phyloP scores from a whole-genome alignment of 2,888 invertebrate genomes.

The Cephus runcator region DNA sequence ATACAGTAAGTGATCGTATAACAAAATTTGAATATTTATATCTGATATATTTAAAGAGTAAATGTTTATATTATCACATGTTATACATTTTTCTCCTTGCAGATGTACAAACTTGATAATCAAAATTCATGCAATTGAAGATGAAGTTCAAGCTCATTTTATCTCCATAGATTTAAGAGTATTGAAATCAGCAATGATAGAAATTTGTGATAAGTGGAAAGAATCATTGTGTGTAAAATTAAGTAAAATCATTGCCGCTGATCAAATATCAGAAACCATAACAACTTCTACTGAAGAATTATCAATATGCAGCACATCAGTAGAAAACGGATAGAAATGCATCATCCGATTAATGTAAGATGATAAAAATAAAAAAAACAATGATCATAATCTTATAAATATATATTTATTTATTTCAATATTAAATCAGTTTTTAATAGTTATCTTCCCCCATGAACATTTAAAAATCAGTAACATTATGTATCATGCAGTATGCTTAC shows the following conservation, averaged over 20 bases:
- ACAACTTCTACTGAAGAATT: constrained; percentile 6
- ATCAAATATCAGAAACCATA: constrained; percentile 13
- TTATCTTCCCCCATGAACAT: not conserved
- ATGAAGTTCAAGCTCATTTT: constrained; percentile 12
- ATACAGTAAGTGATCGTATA: constrained; percentile 7
- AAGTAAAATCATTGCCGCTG: constrained; percentile 22
- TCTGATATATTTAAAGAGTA: not conserved
- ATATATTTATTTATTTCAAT: too few species aligned
- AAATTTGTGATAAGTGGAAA: constrained; percentile 23
- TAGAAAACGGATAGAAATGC: constrained; percentile 2
- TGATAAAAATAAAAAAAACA: not conserved
- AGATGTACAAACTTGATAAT: not conserved
- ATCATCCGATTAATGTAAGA: not conserved
- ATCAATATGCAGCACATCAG: constrained; percentile 5
- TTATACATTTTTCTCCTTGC: not conserved
- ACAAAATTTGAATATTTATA: not conserved
- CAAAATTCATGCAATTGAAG: constrained; percentile 7
- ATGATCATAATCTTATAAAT: not conserved
- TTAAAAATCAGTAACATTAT: not conserved
- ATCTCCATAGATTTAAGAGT: constrained; percentile 14
- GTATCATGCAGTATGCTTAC: not conserved
- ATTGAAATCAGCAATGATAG: constrained; percentile 18
- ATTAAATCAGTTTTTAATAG: not conserved
- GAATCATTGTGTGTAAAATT: constrained; percentile 23
- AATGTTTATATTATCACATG: constrained; percentile 1